phyloP scores from a whole-genome alignment of 2,797 vertebrate genomes.

The Cyclura pinguis region DNA sequence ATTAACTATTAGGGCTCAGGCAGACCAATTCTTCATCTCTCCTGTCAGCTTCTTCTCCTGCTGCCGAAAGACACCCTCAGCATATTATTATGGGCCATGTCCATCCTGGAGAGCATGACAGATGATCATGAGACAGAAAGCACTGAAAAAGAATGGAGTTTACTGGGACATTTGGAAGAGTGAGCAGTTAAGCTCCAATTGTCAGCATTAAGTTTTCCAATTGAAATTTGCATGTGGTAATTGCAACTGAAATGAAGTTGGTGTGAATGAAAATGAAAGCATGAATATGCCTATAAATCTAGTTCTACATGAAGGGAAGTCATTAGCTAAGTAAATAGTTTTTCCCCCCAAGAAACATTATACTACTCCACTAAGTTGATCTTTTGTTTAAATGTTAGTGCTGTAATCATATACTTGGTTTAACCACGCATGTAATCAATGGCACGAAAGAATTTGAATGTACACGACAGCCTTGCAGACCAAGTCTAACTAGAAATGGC shows the following conservation, averaged over 20 bases:
- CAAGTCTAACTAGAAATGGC: neutral
- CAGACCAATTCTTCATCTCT: too few species aligned
- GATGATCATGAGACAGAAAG: neutral
- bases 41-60: too few species aligned
- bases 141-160: neutral
- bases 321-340: slow-evolving; percentile 15
- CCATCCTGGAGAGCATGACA: neutral
- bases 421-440: slow-evolving; percentile 1
- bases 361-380: slow-evolving; percentile 16
- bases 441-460: neutral
- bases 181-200: neutral
- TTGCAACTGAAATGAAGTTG: slow-evolving; percentile 15
- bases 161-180: neutral
- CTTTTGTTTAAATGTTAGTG: slow-evolving; percentile 34
- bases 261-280: slow-evolving; percentile 5
- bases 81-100: too few species aligned
- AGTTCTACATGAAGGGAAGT: slow-evolving; percentile 15
- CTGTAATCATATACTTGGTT: slow-evolving; percentile 20
- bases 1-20: too few species aligned
- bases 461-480: neutral
- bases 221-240: slow-evolving; percentile 21
- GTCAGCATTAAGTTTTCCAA: slow-evolving; percentile 5
- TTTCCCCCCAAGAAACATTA: slow-evolving; percentile 7
- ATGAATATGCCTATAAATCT: slow-evolving; percentile 22
- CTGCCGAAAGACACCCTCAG: too few species aligned